Evolutionary conservation across 1,140 invertebrate species (phyloP).

Genomic region (Anastatus disparis): DNA sequence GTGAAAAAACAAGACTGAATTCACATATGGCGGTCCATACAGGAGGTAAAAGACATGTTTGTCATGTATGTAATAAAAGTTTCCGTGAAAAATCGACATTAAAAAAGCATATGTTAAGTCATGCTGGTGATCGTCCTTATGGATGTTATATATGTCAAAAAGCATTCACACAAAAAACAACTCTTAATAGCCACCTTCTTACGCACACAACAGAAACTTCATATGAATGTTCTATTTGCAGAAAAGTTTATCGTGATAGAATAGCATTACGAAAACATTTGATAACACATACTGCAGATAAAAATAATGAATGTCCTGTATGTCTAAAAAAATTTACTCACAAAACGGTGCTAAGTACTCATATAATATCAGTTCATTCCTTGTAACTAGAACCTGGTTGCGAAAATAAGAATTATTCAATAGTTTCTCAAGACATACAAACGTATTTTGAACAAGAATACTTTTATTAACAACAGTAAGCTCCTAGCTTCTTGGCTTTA

Average conservation of each 20-base stretch:
- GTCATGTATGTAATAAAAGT: slow-evolving; percentile 68
- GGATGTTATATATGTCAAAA: slow-evolving; percentile 69
- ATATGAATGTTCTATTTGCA: slow-evolving; percentile 73
- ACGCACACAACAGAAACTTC: slow-evolving; percentile 78
- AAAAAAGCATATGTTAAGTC: slow-evolving; percentile 67
- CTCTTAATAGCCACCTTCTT: slow-evolving; percentile 75
- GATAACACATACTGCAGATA: slow-evolving; percentile 72
- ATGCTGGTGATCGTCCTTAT: slow-evolving; percentile 68
- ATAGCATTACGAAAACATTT: slow-evolving; percentile 59
- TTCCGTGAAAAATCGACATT: slow-evolving; percentile 69
- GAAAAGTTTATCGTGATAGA: slow-evolving; percentile 55
- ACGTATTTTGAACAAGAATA: slow-evolving; percentile 24
- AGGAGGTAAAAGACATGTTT: slow-evolving; percentile 65
- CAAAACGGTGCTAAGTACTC: slow-evolving; percentile 58
- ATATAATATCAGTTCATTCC: slow-evolving; percentile 57
- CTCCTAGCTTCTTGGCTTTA: slow-evolving; percentile 22
- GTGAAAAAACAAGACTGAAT: slow-evolving; percentile 60
- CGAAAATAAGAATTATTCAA: slow-evolving; percentile 23
- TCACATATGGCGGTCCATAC: slow-evolving; percentile 64
- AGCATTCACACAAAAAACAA: slow-evolving; percentile 67
- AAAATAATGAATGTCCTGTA: slow-evolving; percentile 72
- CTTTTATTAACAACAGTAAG: slow-evolving; percentile 15
- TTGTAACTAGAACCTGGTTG: slow-evolving; percentile 50
- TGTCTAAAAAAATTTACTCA: slow-evolving; percentile 61
- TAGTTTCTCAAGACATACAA: slow-evolving; percentile 18